Evolutionary conservation across 1,140 invertebrate species (phyloP), one percentile per base, ranked within the genome.

Genomic region (Chionoecetes opilio): DNA sequence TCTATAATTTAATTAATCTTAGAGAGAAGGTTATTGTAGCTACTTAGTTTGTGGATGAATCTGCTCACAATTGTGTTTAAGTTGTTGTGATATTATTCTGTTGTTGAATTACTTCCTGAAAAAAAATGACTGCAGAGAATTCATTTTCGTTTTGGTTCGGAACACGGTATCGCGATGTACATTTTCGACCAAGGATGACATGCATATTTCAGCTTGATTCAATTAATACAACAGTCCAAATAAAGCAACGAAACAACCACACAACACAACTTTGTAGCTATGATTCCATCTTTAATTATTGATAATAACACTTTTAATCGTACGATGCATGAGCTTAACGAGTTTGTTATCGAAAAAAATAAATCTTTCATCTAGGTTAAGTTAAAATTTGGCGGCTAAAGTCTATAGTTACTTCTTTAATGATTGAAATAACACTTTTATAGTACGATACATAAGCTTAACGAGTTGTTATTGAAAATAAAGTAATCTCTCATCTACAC

Each of bases 141-240:
- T 53, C 32, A 53, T 90, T 53, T n/a, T 90, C 38, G 88, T 90
- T 90, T 90, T 5, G 53, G 88, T 29, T n/a, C 38, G 41, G 88
- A 29, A 38, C 38, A n/a, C 38, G 37, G 88, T 46, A 53, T 90
- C 37, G 88, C 88, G 41, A 90, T 90, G 53, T 90, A 90, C 88
- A 90, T 90, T 90, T 90, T 90, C 88, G 53, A 46, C 88, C 88
- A 31, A 90, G 88, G 38, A 90, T 90, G 88, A 90, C 88, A 53
- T 53, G 88, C 88, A 90, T 90, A 90, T 90, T 90, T 92, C 91
- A 82, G 29, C n/a, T 75, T 31, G 82, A 41, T 92, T 37, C 63
- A 92, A 92, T 84, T 84, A 84, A 82, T 92, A 92, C 91, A 92
- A 92, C 63, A 82, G 41, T 92, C 31, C 63, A 37, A 34, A 92